A percentile compares a stretch with the other conserved stretches of the same genome.
phyloP scores from a whole-genome alignment of 2,888 invertebrate genomes.

The Hydriomena furcata region DNA sequence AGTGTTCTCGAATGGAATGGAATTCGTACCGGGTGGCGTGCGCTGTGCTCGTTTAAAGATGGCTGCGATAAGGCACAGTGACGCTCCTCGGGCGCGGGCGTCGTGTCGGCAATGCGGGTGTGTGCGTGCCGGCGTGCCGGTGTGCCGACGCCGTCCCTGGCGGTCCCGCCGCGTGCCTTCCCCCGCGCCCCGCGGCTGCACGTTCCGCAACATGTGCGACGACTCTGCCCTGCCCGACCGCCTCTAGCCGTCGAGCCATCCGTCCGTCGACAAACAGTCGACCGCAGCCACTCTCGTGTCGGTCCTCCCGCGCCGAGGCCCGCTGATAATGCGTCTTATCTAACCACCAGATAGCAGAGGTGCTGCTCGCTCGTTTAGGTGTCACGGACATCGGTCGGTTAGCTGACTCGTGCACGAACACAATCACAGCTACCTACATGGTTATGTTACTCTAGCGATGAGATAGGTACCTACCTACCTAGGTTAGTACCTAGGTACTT shows the following conservation, averaged over 20 bases:
- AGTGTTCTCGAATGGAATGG: constrained; percentile 73
- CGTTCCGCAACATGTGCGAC: constrained; percentile 80
- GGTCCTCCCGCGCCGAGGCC: constrained; percentile 67
- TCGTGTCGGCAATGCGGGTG: constrained; percentile 65
- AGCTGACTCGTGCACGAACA: constrained; percentile 56
- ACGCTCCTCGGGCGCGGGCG: constrained; percentile 77
- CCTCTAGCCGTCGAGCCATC: constrained; percentile 42
- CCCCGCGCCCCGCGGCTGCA: constrained; percentile 54
- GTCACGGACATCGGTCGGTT: constrained; percentile 66
- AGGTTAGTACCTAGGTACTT: too few relatives aligned
- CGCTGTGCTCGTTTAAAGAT: constrained; percentile 79
- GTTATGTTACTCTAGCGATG: constrained; percentile 60
- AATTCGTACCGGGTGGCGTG: constrained; percentile 79
- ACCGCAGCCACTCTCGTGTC: constrained; percentile 58
- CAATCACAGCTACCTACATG: constrained; percentile 61
- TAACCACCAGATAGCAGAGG: constrained; percentile 80
- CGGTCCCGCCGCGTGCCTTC: constrained; percentile 53
- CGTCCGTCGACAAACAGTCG: constrained; percentile 55
- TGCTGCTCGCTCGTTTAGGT: constrained; percentile 78
- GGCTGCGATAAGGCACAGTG: constrained; percentile 80
- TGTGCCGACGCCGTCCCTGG: constrained; percentile 68
- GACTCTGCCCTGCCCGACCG: constrained; percentile 48
- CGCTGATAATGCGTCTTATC: constrained; percentile 76
- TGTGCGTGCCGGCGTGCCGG: constrained; percentile 75
- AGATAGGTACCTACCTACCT: constrained; percentile 36